Conservation (phyloP, 1,140 invertebrate genomes). For the Pseudomyrmex concolor region DNA sequence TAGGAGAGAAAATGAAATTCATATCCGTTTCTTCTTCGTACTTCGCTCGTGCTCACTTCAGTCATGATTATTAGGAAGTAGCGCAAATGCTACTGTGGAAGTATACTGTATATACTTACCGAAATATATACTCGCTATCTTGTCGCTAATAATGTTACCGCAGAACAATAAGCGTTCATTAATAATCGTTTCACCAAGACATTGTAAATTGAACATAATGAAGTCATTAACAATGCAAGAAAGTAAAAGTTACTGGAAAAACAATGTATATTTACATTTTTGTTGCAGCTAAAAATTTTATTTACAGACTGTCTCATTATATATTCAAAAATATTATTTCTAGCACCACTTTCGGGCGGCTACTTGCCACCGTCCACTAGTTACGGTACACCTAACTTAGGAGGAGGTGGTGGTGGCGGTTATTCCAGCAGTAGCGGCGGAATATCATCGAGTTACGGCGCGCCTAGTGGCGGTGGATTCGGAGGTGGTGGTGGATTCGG, state of each 20-base stretch:
- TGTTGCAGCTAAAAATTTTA: too few species aligned
- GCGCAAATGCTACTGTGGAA: neutral
- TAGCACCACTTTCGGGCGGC: conserved; percentile 78
- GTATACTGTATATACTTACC: conserved; percentile 4
- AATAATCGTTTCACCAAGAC: neutral
- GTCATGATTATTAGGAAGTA: conserved; percentile 28
- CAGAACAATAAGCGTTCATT: conserved; percentile 43
- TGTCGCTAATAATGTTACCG: conserved; percentile 14
- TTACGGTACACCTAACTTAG: conserved; percentile 85
- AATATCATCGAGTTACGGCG: conserved; percentile 75
- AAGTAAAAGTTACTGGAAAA: neutral
- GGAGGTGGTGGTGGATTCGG: conserved; percentile 74
- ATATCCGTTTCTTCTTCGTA: conserved; percentile 8
- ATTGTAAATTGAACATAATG: neutral
- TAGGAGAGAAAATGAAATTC: conserved; percentile 20
- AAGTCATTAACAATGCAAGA: neutral
- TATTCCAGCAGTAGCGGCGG: conserved; percentile 75
- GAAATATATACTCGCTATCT: neutral
- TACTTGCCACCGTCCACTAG: conserved; percentile 84
- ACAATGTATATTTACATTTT: neutral
- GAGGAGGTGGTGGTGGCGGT: conserved; percentile 73
- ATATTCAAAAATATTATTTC: conserved; percentile 8
- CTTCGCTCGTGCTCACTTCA: neutral
- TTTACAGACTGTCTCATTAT: too few species aligned
- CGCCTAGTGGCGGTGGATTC: conserved; percentile 70